Evolutionary conservation across 2,113 vertebrate genomes (phyloP), one percentile per base, ranked within the genome.

Genomic region (Charadrius vociferus): DNA sequence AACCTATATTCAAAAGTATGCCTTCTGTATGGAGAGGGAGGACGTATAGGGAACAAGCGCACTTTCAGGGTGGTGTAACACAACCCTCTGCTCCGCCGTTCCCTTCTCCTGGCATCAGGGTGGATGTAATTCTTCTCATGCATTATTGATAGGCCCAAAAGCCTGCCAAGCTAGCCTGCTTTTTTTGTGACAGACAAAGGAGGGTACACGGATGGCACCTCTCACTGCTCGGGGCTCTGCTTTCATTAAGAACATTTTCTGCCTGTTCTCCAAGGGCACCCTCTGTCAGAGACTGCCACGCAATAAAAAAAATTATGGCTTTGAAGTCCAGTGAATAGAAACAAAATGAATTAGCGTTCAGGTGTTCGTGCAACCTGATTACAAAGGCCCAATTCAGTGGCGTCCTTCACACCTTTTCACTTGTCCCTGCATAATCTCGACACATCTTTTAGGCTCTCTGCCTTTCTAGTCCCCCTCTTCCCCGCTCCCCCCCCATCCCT

Each of bases 141-240:
- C 93, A 99, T 99, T 98, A 99, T 98, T 98, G 98, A 98, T 98
- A 96, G 98, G 93, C 92, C 95, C 97, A 97, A 97, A 96, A 97
- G 98, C 97, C 97, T 98, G 98, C 98, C 98, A 98, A 98, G 97
- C 88, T 86, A 84, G 78, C 96, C 96, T 96, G 95, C 92, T 80
- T 81, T 97, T 97, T 93, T 95, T 93, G 92, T 98, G 97, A 95
- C 95, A 98, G 96, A 97, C 97, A 98, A 97, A 98, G 96, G 86
- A 88, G 52, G 93, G 97, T 96, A 96, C 97, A 93, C 8, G 97
- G 97, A 98, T 97, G 97, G 93, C 97, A 98, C 95, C 95, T 98
- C 97, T 98, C 87, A 88, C 93, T 96, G 96, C 97, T 97, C 16
- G 68, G 94, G 95, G 96, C 92, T 98, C 97, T 97, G 96, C 96